Conservation (phyloP, 2,797 vertebrate genomes). For the Galago senegalensis region DNA sequence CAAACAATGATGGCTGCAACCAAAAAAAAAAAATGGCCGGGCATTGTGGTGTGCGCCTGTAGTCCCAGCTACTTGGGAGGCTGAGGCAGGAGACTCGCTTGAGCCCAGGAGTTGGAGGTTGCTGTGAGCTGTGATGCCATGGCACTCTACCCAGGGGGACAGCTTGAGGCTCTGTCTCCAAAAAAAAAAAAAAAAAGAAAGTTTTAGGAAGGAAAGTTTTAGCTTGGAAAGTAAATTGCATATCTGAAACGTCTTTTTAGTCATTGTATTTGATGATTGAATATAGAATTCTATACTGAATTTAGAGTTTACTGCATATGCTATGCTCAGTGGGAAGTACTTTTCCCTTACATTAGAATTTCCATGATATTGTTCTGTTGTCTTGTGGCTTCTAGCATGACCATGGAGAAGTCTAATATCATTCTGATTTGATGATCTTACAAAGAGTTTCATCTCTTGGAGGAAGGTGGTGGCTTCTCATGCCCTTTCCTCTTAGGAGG, state of each 20-base stretch:
- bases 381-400: not conserved
- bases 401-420: not conserved
- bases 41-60: no score
- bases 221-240: not conserved
- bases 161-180: no score
- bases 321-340: not conserved
- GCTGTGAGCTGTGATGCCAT: no score
- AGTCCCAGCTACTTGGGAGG: no score
- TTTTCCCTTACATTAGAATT: not conserved
- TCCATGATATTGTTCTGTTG: not conserved
- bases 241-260: not conserved
- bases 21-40: no score
- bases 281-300: not conserved
- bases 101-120: no score
- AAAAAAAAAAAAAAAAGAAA: no score
- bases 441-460: not conserved
- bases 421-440: not conserved
- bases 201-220: no score
- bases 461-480: not conserved
- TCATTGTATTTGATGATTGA: not conserved
- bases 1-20: no score
- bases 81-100: no score
- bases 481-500: not conserved
- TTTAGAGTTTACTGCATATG: not conserved
- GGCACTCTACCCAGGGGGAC: no score